Evolutionary conservation across 30 jellyfish, hydroid and myxozoan genomes (phyloP).

Genomic region (Pseudorhiza aurosa): DNA sequence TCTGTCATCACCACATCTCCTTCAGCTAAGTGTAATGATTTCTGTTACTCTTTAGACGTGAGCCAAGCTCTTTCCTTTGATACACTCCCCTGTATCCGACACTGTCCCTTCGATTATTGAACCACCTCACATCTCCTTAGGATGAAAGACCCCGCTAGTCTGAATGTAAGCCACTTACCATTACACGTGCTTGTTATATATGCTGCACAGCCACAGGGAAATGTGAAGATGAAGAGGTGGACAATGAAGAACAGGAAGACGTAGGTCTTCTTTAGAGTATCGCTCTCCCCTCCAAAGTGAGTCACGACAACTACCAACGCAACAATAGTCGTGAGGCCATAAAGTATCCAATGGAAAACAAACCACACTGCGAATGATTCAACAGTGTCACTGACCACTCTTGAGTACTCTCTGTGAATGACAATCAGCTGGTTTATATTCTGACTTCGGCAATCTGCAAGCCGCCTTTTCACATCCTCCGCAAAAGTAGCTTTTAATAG

Average conservation of each 20-base stretch:
- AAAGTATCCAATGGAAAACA: slow-evolving; percentile 79
- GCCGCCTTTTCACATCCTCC: slow-evolving; percentile 58
- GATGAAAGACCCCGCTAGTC: too few species aligned
- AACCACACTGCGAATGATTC: slow-evolving; percentile 72
- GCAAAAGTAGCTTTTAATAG: slow-evolving; percentile 65
- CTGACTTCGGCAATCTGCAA: slow-evolving; percentile 18
- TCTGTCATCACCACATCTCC: too few species aligned
- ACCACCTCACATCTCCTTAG: too few species aligned
- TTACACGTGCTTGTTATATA: slow-evolving; percentile 77
- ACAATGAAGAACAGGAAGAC: slow-evolving; percentile 47
- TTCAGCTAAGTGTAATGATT: too few species aligned
- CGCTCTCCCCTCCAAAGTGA: slow-evolving; percentile 56
- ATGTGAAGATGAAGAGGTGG: slow-evolving; percentile 68
- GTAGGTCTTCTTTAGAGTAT: slow-evolving; percentile 48
- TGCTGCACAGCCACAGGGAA: slow-evolving; percentile 88
- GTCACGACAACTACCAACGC: slow-evolving; percentile 67
- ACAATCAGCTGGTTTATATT: slow-evolving; percentile 43
- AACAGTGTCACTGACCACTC: slow-evolving; percentile 66
- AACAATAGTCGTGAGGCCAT: slow-evolving; percentile 68
- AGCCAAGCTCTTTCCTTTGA: too few species aligned
- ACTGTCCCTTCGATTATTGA: too few species aligned
- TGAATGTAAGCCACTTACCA: slow-evolving; percentile 61
- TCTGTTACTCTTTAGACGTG: too few species aligned
- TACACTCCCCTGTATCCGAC: too few species aligned
- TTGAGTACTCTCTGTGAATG: slow-evolving; percentile 72